These are phyloP conservation scores for Oscheius sp. DNA, from an alignment of 2,888 invertebrate genomes.

Conservation along the genomic window DNA sequence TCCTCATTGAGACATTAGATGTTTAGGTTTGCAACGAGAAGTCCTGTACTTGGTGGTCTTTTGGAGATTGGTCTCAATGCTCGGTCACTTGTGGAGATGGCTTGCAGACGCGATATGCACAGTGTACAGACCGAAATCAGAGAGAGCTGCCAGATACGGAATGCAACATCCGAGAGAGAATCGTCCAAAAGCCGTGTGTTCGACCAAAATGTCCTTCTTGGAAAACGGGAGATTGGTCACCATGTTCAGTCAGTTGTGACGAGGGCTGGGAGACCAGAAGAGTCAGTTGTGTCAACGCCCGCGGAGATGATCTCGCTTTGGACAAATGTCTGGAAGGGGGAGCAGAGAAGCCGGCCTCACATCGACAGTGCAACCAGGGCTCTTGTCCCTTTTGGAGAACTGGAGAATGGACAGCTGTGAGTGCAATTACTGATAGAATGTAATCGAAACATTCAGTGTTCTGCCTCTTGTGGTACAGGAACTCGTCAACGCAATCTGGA, in stretches of 20 bases:
- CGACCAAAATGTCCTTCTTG: slow-evolving; percentile 74
- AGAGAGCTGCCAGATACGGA: slow-evolving; percentile 21
- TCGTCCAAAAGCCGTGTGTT: slow-evolving; percentile 73
- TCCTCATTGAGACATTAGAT: slow-evolving; percentile 27
- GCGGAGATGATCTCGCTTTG: slow-evolving; percentile 56
- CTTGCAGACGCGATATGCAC: slow-evolving; percentile 64
- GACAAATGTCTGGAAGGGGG: slow-evolving; percentile 50
- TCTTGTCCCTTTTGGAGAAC: slow-evolving; percentile 75
- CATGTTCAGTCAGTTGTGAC: slow-evolving; percentile 59
- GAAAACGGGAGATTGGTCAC: slow-evolving; percentile 74
- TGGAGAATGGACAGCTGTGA: slow-evolving; percentile 74
- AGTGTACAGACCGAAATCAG: slow-evolving; percentile 55
- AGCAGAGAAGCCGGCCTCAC: slow-evolving; percentile 58
- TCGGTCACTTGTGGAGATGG: slow-evolving; percentile 72
- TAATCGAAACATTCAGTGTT: slow-evolving; percentile 60
- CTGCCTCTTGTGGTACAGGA: slow-evolving; percentile 71
- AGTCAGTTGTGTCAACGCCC: slow-evolving; percentile 67
- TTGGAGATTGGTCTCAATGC: slow-evolving; percentile 69
- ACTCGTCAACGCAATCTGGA: slow-evolving; percentile 62
- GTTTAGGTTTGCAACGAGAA: slow-evolving; percentile 68
- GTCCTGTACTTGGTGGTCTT: slow-evolving; percentile 68
- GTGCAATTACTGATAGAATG: slow-evolving; percentile 27
- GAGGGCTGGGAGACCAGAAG: slow-evolving; percentile 71
- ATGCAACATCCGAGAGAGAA: slow-evolving; percentile 64
- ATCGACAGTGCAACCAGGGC: slow-evolving; percentile 74